Conservation (phyloP, 2,797 vertebrate genomes). For the Phoxinus dragarum region DNA sequence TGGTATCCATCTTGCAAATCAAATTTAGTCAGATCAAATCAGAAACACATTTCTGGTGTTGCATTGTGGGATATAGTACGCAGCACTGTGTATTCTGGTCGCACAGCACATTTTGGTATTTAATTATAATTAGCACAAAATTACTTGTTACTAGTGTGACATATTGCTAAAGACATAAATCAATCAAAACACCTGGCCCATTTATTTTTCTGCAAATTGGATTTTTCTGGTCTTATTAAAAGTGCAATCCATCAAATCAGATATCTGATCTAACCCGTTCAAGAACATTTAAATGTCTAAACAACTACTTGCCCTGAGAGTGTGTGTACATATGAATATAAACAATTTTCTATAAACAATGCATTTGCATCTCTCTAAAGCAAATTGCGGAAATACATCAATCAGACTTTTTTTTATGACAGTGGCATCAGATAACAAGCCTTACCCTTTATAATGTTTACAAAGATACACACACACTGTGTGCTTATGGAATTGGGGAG, state of each 20-base stretch:
- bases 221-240: slow-evolving; percentile 31
- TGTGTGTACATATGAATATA: neutral
- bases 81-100: neutral
- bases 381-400: slow-evolving; percentile 12
- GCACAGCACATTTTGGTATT: neutral
- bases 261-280: slow-evolving; percentile 27
- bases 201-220: neutral
- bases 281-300: slow-evolving; percentile 22
- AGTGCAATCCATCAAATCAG: slow-evolving; percentile 12
- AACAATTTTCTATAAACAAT: slow-evolving; percentile 13
- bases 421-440: slow-evolving; percentile 21
- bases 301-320: neutral
- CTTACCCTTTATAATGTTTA: slow-evolving; percentile 24
- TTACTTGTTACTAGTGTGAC: neutral
- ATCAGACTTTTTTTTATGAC: slow-evolving; percentile 17
- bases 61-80: neutral
- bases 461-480: slow-evolving; percentile 25
- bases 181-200: neutral
- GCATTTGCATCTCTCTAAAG: slow-evolving; percentile 38
- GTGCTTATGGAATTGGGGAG: slow-evolving; percentile 23
- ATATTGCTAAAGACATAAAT: neutral
- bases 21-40: neutral
- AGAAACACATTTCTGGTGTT: neutral
- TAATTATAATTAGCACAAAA: neutral
- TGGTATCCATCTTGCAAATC: neutral